phyloP scores from a whole-genome alignment of 1,140 invertebrate genomes.

The Hyles euphorbiae region DNA sequence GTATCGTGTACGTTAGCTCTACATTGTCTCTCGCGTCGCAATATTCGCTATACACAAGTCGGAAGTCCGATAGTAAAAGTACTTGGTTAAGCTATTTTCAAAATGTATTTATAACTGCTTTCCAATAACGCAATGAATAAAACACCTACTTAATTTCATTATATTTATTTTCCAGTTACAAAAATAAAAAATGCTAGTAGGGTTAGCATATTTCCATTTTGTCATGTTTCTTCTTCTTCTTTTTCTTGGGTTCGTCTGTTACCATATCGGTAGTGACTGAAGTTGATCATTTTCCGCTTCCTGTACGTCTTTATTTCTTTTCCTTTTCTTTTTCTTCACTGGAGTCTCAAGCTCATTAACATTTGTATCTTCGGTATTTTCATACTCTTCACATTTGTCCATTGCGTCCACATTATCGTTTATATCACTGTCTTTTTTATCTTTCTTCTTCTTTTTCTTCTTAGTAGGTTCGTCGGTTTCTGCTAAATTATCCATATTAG shows the following conservation, averaged over 20 bases:
- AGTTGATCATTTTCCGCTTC: constrained; percentile 9
- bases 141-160: no score
- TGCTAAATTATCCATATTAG: background rate
- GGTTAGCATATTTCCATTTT: constrained; percentile 3
- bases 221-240: constrained; percentile 31
- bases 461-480: constrained; percentile 9
- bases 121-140: no score
- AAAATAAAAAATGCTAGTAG: background rate
- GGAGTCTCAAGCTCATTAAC: background rate
- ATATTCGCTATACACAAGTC: no score
- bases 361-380: no score
- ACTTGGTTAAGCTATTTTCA: no score
- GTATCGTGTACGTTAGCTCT: no score
- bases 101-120: no score
- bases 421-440: constrained; percentile 15
- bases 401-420: background rate
- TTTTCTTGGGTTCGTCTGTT: constrained; percentile 16
- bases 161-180: background rate
- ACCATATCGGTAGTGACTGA: constrained; percentile 1
- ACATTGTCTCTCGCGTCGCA: no score
- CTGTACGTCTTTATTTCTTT: constrained; percentile 17
- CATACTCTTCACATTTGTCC: no score
- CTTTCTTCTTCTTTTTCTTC: constrained; percentile 25
- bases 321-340: constrained; percentile 23
- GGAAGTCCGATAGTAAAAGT: no score